Evolutionary conservation across 2,888 invertebrate species (phyloP).

Genomic region (Hylaea fasciaria): DNA sequence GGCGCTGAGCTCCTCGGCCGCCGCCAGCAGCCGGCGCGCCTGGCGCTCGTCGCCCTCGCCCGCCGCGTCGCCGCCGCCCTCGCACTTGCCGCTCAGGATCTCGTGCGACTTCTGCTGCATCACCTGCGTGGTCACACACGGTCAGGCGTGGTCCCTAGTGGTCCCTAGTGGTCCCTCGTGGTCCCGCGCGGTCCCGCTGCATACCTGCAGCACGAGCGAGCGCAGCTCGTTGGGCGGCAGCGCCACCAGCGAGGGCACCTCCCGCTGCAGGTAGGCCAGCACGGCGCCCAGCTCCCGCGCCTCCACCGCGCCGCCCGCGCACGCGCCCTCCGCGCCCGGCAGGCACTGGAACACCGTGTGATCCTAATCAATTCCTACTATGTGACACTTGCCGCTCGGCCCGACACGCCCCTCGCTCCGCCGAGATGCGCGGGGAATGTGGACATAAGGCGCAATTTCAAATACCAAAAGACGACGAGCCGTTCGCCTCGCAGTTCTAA

Average conservation of each 20-base stretch:
- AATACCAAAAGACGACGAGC: too few relatives aligned
- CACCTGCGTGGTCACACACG: slow-evolving; percentile 62
- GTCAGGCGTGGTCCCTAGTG: too few relatives aligned
- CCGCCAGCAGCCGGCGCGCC: slow-evolving; percentile 74
- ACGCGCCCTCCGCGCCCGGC: slow-evolving; percentile 47
- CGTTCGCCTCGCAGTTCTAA: too few relatives aligned
- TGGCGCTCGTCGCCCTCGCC: slow-evolving; percentile 65
- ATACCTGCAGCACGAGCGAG: slow-evolving; percentile 80
- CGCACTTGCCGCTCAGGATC: slow-evolving; percentile 74
- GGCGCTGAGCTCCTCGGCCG: slow-evolving; percentile 71
- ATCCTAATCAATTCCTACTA: too few relatives aligned
- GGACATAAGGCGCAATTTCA: too few relatives aligned
- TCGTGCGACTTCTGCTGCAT: slow-evolving; percentile 84
- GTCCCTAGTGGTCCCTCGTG: too few relatives aligned
- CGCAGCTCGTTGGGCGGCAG: slow-evolving; percentile 81
- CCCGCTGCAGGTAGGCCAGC: slow-evolving; percentile 85
- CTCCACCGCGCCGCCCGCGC: slow-evolving; percentile 58
- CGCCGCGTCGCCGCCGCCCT: slow-evolving; percentile 42
- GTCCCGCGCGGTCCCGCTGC: too few relatives aligned
- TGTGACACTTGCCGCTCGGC: too few relatives aligned
- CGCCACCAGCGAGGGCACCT: slow-evolving; percentile 81
- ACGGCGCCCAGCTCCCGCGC: slow-evolving; percentile 84
- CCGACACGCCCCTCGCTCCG: too few relatives aligned
- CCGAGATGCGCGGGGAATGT: too few relatives aligned
- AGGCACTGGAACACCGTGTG: slow-evolving; percentile 22